Percentiles rank a stretch among this genome's conserved stretches.
phyloP scores from a whole-genome alignment of 2,888 invertebrate species.

The Trachelus iudaicus region DNA sequence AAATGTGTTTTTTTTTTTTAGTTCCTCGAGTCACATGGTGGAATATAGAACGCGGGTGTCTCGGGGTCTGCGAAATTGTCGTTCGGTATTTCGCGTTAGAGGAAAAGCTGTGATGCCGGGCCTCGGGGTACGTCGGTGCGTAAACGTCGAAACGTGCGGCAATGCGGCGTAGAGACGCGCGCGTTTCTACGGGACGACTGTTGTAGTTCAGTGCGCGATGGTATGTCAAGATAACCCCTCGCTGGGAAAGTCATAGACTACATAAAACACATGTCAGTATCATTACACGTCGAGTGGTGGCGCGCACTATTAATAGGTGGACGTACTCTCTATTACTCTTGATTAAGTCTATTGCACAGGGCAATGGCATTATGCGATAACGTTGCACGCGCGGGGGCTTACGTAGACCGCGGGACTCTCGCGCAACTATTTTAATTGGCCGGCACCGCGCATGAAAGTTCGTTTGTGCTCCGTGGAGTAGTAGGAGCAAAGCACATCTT shows the following conservation, averaged over 20 bases:
- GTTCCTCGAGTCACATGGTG: neutral
- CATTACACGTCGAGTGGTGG: constrained; percentile 16
- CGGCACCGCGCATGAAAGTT: neutral
- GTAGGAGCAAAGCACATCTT: neutral
- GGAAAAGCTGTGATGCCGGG: neutral
- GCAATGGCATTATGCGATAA: constrained; percentile 47
- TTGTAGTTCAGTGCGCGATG: neutral
- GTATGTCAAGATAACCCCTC: neutral
- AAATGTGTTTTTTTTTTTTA: neutral
- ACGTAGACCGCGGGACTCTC: neutral
- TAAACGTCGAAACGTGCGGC: neutral
- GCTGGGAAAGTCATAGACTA: neutral
- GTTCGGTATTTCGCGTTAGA: neutral
- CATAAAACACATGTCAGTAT: constrained; percentile 4
- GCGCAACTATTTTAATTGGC: constrained; percentile 18
- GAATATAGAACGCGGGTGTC: neutral
- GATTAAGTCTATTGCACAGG: constrained; percentile 50
- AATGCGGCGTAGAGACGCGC: neutral
- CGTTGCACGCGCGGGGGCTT: constrained; percentile 19
- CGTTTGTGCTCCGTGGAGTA: neutral
- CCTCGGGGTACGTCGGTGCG: neutral
- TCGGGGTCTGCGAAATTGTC: too few species aligned
- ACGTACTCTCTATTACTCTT: constrained; percentile 50
- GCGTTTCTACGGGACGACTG: neutral
- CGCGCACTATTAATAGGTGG: constrained; percentile 48